These are phyloP conservation scores for Pammene fasciana DNA, from an alignment of 2,888 invertebrate species.

Conservation along the genomic window DNA sequence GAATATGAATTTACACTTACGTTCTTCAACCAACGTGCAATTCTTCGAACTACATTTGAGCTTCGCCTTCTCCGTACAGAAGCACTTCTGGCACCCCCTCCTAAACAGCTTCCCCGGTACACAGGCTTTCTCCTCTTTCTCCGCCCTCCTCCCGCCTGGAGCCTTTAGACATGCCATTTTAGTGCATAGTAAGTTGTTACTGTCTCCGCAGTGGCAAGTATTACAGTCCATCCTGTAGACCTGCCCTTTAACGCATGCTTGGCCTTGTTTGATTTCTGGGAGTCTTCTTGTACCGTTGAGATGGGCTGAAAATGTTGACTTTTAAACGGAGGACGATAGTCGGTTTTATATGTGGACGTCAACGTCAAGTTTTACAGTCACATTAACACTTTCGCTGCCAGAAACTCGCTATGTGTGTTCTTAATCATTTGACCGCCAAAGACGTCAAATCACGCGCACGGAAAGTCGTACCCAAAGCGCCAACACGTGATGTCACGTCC, in stretches of 20 bases:
- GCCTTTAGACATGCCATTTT: constrained; percentile 60
- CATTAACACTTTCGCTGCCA: too few species aligned
- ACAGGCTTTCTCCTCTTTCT: constrained; percentile 49
- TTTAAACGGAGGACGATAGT: not conserved
- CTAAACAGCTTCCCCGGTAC: constrained; percentile 60
- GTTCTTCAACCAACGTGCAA: constrained; percentile 43
- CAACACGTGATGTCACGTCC: too few species aligned
- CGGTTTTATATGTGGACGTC: too few species aligned
- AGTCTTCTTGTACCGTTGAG: constrained; percentile 43
- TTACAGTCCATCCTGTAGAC: constrained; percentile 67
- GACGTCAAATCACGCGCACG: too few species aligned
- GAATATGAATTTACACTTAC: not conserved
- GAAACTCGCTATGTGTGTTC: too few species aligned
- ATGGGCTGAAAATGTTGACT: not conserved
- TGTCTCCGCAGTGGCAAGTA: constrained; percentile 59
- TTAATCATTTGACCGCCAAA: too few species aligned
- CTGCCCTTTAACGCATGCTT: constrained; percentile 55
- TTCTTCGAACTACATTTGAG: constrained; percentile 46
- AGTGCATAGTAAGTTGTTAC: constrained; percentile 64
- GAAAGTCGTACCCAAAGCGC: too few species aligned
- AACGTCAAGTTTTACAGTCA: too few species aligned
- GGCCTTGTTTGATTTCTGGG: constrained; percentile 57
- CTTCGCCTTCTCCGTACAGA: constrained; percentile 52
- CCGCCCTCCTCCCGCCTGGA: not conserved
- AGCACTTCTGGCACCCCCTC: constrained; percentile 58